Percentiles rank a stretch among this genome's conserved stretches.
These are phyloP conservation scores for Gambelia wislizenii DNA, from an alignment of 2,797 vertebrate genomes.

Conservation along the genomic window DNA sequence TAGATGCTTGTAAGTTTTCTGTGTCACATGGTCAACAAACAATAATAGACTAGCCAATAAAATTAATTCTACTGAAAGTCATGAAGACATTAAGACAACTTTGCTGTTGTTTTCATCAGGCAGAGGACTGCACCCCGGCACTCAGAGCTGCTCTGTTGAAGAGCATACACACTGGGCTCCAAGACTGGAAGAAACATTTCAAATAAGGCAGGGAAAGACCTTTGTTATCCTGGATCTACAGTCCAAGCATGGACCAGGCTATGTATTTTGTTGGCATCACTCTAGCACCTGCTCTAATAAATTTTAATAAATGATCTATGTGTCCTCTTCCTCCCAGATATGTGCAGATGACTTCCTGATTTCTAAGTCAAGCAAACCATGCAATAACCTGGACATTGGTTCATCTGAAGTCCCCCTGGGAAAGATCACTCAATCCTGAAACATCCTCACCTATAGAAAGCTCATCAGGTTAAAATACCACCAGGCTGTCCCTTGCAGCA, in stretches of 20 bases:
- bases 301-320: neutral
- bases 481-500: neutral
- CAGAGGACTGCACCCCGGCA: neutral
- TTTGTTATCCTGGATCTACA: neutral
- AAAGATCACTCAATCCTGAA: neutral
- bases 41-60: neutral
- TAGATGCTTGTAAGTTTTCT: neutral
- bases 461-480: neutral
- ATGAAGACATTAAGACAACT: neutral
- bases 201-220: neutral
- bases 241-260: neutral
- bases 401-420: neutral
- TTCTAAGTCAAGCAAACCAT: neutral
- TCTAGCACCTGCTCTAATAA: neutral
- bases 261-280: neutral
- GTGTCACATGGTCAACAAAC: neutral
- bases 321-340: no score
- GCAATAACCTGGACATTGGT: neutral
- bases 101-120: neutral
- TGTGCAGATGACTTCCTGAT: neutral
- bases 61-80: neutral
- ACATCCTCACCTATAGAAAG: neutral
- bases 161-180: neutral
- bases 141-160: neutral
- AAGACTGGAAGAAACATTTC: neutral